Evolutionary conservation across 2,888 invertebrate genomes (phyloP).

Genomic region (Brachylomia viminalis): DNA sequence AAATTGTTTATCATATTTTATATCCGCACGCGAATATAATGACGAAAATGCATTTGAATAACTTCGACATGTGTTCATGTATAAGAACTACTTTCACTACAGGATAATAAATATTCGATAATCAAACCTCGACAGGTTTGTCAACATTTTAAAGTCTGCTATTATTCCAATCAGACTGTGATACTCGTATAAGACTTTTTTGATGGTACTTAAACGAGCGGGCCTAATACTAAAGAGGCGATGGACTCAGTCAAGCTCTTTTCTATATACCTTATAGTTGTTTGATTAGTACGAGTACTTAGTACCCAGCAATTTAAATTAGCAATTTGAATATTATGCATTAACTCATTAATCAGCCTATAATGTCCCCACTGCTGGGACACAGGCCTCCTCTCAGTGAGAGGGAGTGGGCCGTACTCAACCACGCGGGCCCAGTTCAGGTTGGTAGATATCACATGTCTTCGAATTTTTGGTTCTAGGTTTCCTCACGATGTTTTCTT

Average conservation of each 20-base stretch:
- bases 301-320: background rate
- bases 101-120: constrained; percentile 21
- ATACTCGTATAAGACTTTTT: too few relatives aligned
- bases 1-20: background rate
- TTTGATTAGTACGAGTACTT: background rate
- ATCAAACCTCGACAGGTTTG: constrained; percentile 28
- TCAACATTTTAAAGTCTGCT: background rate
- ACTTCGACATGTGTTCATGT: background rate
- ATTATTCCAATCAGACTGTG: background rate
- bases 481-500: too few relatives aligned
- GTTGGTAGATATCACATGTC: too few relatives aligned
- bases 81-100: constrained; percentile 44
- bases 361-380: too few relatives aligned
- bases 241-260: background rate
- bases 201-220: too few relatives aligned
- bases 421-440: too few relatives aligned
- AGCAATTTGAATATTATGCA: background rate
- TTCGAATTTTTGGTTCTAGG: too few relatives aligned
- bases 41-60: background rate
- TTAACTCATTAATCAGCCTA: too few relatives aligned
- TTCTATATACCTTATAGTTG: background rate
- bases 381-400: too few relatives aligned
- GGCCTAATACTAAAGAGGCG: background rate
- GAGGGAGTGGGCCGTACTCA: too few relatives aligned
- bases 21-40: background rate